Percentiles rank a stretch among this genome's conserved stretches.
These are phyloP conservation scores for Lutjanus argentimaculatus DNA, from an alignment of 2,797 vertebrate genomes.

Conservation along the genomic window DNA sequence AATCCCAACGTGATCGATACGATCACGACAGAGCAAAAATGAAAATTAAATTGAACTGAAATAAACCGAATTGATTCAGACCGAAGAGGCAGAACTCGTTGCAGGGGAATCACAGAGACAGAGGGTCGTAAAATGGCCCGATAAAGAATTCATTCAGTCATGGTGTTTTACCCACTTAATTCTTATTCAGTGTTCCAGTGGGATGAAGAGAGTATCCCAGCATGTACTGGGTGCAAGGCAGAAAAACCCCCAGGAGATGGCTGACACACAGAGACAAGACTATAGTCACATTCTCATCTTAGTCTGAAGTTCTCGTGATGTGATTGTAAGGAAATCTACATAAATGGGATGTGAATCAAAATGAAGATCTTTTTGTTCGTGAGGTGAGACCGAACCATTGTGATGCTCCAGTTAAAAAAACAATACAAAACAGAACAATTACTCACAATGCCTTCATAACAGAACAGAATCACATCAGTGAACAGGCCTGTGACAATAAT, in stretches of 20 bases:
- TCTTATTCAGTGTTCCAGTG: slow-evolving; percentile 43
- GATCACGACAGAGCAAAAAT: slow-evolving; percentile 44
- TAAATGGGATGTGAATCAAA: slow-evolving; percentile 2
- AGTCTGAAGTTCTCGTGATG: background rate
- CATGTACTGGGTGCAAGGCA: slow-evolving; percentile 23
- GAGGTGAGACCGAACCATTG: background rate
- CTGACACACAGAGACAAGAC: background rate
- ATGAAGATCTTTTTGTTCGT: background rate
- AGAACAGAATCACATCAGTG: background rate
- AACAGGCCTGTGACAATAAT: background rate
- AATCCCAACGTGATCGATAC: slow-evolving; percentile 58
- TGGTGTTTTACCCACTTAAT: slow-evolving; percentile 43
- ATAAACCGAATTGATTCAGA: slow-evolving; percentile 64
- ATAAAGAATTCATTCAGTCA: slow-evolving; percentile 50
- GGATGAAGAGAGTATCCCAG: slow-evolving; percentile 31
- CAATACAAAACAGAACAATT: background rate
- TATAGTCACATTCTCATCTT: background rate
- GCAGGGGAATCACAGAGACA: slow-evolving; percentile 31
- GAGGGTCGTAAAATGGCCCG: slow-evolving; percentile 19
- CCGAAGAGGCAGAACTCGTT: slow-evolving; percentile 38
- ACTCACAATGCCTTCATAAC: background rate
- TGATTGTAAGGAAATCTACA: background rate
- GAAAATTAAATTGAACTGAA: slow-evolving; percentile 66
- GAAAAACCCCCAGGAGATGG: slow-evolving; percentile 26
- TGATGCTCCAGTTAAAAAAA: background rate